Evolutionary conservation across 2,797 vertebrate genomes (phyloP).

Genomic region (Hypotaenidia philippensis): DNA sequence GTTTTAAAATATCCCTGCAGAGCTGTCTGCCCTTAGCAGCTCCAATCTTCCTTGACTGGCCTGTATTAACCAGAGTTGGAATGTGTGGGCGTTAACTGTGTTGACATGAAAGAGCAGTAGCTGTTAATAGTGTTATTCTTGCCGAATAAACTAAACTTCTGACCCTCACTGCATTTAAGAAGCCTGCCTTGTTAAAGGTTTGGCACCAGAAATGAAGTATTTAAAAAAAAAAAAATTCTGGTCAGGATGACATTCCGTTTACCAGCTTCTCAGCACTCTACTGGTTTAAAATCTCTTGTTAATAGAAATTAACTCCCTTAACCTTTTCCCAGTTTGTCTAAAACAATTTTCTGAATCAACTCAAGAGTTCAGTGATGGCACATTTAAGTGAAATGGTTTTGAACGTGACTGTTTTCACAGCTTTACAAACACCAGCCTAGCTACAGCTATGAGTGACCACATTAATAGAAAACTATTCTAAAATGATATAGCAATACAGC

Average conservation of each 20-base stretch:
- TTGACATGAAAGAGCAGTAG: slow-evolving; percentile 67
- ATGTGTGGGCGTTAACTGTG: slow-evolving; percentile 66
- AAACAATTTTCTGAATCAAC: background rate
- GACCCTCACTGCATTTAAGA: slow-evolving; percentile 74
- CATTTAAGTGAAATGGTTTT: background rate
- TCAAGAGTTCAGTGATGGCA: background rate
- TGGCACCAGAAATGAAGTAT: slow-evolving; percentile 33
- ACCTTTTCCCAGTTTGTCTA: background rate
- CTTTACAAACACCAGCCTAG: background rate
- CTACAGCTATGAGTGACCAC: background rate
- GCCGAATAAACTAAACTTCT: slow-evolving; percentile 80
- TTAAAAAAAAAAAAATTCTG: slow-evolving; percentile 35
- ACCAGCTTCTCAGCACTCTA: background rate
- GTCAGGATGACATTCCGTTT: slow-evolving; percentile 46
- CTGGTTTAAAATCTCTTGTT: slow-evolving; percentile 28
- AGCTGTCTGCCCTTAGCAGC: slow-evolving; percentile 3
- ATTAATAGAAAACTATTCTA: background rate
- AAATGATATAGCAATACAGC: background rate
- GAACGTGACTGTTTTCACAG: background rate
- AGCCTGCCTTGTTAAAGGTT: slow-evolving; percentile 34
- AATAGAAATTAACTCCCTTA: slow-evolving; percentile 61
- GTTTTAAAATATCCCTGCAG: slow-evolving; percentile 59
- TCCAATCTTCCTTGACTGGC: slow-evolving; percentile 24
- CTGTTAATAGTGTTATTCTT: slow-evolving; percentile 77
- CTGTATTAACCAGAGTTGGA: slow-evolving; percentile 58